Evolutionary conservation across 2,113 vertebrate genomes (phyloP), one percentile per base, ranked within the genome.

Genomic region (Esox niger): DNA sequence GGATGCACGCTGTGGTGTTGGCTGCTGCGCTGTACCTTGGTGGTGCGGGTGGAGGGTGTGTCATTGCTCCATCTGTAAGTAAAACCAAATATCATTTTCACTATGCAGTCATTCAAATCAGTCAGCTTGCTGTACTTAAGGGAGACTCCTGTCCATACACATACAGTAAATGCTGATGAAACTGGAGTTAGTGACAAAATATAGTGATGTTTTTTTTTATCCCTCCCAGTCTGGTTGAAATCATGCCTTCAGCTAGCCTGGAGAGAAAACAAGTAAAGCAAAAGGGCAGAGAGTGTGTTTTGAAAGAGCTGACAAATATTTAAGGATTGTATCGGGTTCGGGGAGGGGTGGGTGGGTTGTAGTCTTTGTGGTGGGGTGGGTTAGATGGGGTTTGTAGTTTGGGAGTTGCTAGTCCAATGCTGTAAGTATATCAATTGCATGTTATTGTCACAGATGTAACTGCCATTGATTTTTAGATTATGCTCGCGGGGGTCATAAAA

Each of bases 1-100:
- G 38, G 35, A 38, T 38, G 35, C 35, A 38, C 10, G 0, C 15
- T 13, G 11, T 38, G 15, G 3, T 33, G 38, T 43, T 15, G 13
- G 38, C 38, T 43, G 25, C 73, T 83, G 74, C 10, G 60, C 76
- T 62, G 43, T 74, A 64, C 79, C 77, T 70, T 57, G 61, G 67
- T 78, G 71, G 32, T 17, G 69, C 46, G 70, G 21, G 32, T 67
- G 56, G 59, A 67, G 38, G 21, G 62, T 60, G 69, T 65, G 70
- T 82, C 27, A 66, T 69, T 62, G 69, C 47, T 68, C 77, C 84
- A 90, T 90, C 76, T 91, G 88, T 91, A 91, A 87, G 78, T 91
- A 88, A 88, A 43, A 92, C 90, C 90, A 92, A 91, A 92, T 89
- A 91, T 86, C 82, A 87, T 88, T 81, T 84, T 88, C 86, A 89